These are phyloP conservation scores for Paracyclopina nana DNA, from an alignment of 1,140 invertebrate genomes.

Conservation along the genomic window DNA sequence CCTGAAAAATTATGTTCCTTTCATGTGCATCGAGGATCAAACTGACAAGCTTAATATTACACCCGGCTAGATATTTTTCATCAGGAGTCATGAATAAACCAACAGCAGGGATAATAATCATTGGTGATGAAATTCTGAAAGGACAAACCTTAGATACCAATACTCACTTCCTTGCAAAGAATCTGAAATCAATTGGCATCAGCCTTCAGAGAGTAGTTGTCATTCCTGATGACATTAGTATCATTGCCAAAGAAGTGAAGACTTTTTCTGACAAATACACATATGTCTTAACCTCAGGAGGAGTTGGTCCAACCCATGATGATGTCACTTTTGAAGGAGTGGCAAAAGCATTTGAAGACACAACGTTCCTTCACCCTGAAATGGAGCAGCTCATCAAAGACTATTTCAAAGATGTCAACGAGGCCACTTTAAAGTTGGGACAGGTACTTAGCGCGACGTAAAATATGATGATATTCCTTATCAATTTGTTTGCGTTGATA, in stretches of 20 bases:
- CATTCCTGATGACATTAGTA: slow-evolving; percentile 43
- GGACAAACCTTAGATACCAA: slow-evolving; percentile 53
- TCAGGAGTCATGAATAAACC: too few species aligned
- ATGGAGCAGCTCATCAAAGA: neutral
- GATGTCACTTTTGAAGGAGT: slow-evolving; percentile 60
- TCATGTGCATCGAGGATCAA: too few species aligned
- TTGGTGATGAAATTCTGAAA: slow-evolving; percentile 69
- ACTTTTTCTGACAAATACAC: slow-evolving; percentile 37
- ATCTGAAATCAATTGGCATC: slow-evolving; percentile 42
- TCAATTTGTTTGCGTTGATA: too few species aligned
- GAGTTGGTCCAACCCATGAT: slow-evolving; percentile 65
- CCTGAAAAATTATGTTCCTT: too few species aligned
- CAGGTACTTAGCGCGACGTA: neutral
- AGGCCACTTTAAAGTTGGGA: neutral
- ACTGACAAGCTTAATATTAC: too few species aligned
- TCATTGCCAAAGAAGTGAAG: slow-evolving; percentile 44
- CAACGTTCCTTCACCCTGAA: too few species aligned
- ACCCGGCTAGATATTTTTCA: too few species aligned
- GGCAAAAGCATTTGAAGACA: slow-evolving; percentile 49
- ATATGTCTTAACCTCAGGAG: slow-evolving; percentile 54
- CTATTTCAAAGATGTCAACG: slow-evolving; percentile 3
- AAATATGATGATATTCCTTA: too few species aligned
- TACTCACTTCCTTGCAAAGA: slow-evolving; percentile 42
- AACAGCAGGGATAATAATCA: slow-evolving; percentile 28
- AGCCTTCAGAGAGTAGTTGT: slow-evolving; percentile 41